phyloP scores from a whole-genome alignment of 2,113 vertebrate species.

The Silurus glanis region DNA sequence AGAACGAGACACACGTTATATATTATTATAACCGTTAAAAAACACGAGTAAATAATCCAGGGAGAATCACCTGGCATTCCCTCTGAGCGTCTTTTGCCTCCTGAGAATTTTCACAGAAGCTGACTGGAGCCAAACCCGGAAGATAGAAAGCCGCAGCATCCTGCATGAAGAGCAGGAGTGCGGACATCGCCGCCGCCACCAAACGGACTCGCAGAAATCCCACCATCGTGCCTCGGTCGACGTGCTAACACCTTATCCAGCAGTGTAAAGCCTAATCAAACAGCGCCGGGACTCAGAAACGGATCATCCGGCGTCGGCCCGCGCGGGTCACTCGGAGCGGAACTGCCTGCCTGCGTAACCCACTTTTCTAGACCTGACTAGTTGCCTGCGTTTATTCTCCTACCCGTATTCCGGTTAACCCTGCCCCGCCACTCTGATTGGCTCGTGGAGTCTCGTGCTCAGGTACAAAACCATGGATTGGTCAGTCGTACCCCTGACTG shows the following conservation, averaged over 20 bases:
- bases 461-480: too few relatives aligned
- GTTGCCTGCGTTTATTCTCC: not conserved
- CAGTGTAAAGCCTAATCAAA: not conserved
- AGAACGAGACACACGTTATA: not conserved
- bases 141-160: slow-evolving; percentile 77
- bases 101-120: slow-evolving; percentile 78
- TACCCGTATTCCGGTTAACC: not conserved
- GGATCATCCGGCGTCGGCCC: slow-evolving; percentile 25
- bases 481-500: too few relatives aligned
- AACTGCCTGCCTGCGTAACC: slow-evolving; percentile 39
- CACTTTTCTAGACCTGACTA: slow-evolving; percentile 28
- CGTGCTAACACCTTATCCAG: slow-evolving; percentile 9
- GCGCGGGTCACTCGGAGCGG: slow-evolving; percentile 7
- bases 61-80: slow-evolving; percentile 81
- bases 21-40: too few relatives aligned
- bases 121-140: slow-evolving; percentile 88
- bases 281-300: slow-evolving; percentile 1
- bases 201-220: slow-evolving; percentile 29
- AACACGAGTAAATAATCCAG: too few relatives aligned
- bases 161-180: slow-evolving; percentile 48
- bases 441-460: not conserved
- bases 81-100: slow-evolving; percentile 55
- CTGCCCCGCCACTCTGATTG: not conserved
- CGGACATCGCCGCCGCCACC: slow-evolving; percentile 21
- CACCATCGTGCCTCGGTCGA: slow-evolving; percentile 33